A percentile compares a stretch with the other conserved stretches of the same genome.
Evolutionary conservation across 2,113 vertebrate genomes (phyloP).

Genomic region (Callipepla californica): DNA sequence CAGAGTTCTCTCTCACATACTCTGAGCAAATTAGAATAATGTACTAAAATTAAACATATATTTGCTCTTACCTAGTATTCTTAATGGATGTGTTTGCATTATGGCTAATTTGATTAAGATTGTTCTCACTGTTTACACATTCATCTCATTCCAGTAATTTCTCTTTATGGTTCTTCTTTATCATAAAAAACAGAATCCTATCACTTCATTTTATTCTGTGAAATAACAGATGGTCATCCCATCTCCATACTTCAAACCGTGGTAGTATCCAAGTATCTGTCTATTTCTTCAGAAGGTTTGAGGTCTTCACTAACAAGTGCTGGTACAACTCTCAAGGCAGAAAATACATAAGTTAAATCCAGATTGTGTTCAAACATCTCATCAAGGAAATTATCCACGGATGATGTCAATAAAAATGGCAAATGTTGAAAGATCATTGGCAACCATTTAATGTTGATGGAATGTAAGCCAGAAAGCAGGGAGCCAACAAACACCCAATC

Average conservation of each 20-base stretch:
- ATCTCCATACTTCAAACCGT: background rate
- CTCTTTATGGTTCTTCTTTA: background rate
- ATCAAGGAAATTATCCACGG: background rate
- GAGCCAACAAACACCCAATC: background rate
- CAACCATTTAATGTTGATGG: background rate
- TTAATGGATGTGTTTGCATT: background rate
- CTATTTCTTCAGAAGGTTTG: background rate
- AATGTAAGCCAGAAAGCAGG: background rate
- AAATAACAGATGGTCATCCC: background rate
- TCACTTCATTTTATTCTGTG: background rate
- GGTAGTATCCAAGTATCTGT: background rate
- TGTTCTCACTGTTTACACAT: background rate
- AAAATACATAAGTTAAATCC: background rate
- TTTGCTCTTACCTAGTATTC: background rate
- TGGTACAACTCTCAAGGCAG: background rate
- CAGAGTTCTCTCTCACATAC: accelerated
- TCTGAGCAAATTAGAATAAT: background rate
- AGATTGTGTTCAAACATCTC: background rate
- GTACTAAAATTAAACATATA: background rate
- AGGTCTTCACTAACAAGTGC: background rate
- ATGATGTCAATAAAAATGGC: background rate
- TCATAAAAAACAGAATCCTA: background rate
- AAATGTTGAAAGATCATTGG: background rate
- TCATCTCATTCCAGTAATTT: background rate
- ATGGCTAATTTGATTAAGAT: background rate